Conservation (phyloP, 1,140 invertebrate genomes). For the Geopemphigus sp. region DNA sequence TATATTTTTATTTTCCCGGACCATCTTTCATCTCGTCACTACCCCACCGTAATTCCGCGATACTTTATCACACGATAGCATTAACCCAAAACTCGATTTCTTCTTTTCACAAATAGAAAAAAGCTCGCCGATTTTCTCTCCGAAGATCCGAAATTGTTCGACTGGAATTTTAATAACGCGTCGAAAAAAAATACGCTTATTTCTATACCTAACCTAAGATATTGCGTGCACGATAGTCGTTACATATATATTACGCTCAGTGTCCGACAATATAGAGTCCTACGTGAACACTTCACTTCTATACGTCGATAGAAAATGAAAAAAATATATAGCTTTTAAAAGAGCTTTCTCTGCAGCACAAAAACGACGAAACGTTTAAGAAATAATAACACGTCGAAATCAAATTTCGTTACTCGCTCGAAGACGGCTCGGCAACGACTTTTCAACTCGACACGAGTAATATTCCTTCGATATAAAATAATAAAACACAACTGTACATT, state of each 20-base stretch:
- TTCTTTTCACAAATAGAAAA: background rate
- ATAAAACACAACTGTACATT: background rate
- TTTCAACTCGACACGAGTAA: background rate
- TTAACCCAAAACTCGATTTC: background rate
- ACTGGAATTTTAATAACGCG: background rate
- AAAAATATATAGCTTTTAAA: background rate
- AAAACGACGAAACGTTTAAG: background rate
- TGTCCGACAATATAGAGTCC: background rate
- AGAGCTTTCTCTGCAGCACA: background rate
- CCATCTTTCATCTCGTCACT: too few species aligned
- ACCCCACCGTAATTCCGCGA: too few species aligned
- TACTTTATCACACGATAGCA: background rate
- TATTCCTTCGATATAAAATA: background rate
- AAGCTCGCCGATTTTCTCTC: background rate
- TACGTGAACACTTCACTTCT: background rate
- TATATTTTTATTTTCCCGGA: too few species aligned
- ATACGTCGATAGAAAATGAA: too few species aligned
- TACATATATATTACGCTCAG: background rate
- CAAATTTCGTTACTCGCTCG: background rate
- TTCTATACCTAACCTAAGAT: background rate
- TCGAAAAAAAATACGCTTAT: too few species aligned
- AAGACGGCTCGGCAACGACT: background rate
- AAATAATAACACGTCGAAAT: constrained; percentile 2
- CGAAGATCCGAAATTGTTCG: background rate
- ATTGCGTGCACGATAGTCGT: background rate